A percentile compares a stretch with the other conserved stretches of the same genome.
phyloP scores from a whole-genome alignment of 2,888 invertebrate genomes.

The Spicauda simplicius region DNA sequence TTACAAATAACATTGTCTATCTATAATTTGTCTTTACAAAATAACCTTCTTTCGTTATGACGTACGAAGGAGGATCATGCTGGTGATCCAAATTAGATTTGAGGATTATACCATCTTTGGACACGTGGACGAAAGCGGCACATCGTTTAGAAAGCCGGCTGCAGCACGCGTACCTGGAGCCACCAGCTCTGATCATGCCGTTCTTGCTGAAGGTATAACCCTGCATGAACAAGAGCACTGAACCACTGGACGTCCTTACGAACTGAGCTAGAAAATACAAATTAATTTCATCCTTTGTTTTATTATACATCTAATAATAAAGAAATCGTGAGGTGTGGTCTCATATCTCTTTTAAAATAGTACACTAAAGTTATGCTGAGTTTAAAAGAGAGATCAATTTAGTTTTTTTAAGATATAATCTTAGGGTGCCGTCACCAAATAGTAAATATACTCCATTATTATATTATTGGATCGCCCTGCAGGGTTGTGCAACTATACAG shows the following conservation, averaged over 20 bases:
- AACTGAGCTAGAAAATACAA: slow-evolving; percentile 38
- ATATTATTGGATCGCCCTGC: no score
- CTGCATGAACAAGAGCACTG: slow-evolving; percentile 46
- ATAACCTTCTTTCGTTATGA: slow-evolving; percentile 42
- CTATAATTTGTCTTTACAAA: slow-evolving; percentile 42
- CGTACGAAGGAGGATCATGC: slow-evolving; percentile 45
- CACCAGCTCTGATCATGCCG: slow-evolving; percentile 41
- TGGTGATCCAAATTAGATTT: slow-evolving; percentile 45
- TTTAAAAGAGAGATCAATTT: no score
- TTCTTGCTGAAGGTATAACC: slow-evolving; percentile 53
- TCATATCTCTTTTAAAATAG: no score
- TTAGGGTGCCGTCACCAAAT: no score
- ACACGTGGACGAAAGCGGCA: slow-evolving; percentile 47
- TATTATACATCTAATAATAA: no score
- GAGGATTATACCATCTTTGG: slow-evolving; percentile 44
- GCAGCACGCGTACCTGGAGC: slow-evolving; percentile 47
- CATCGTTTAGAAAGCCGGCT: slow-evolving; percentile 48
- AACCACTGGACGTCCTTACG: slow-evolving; percentile 42
- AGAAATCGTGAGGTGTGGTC: no score
- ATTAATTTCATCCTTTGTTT: no score
- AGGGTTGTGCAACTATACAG: no score
- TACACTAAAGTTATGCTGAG: no score
- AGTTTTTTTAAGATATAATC: no score
- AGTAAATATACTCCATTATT: no score
- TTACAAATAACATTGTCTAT: no score